These are phyloP conservation scores for Lasius fuliginosus DNA, from an alignment of 2,888 invertebrate genomes.

Conservation along the genomic window DNA sequence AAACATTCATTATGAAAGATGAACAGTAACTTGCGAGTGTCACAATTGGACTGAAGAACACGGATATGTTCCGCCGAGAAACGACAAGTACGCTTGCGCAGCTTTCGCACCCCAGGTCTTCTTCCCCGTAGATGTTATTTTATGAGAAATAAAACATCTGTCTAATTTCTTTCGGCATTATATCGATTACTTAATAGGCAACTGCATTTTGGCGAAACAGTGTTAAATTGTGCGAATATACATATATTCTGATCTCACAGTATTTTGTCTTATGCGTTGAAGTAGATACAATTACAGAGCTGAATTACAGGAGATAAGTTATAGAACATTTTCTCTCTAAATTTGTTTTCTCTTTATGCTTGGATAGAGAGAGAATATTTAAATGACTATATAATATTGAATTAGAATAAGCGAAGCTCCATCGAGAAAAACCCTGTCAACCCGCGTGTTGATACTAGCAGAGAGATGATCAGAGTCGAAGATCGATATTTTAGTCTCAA, in stretches of 20 bases:
- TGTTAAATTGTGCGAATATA: neutral
- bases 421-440: neutral
- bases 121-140: neutral
- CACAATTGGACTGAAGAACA: neutral
- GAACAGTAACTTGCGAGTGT: neutral
- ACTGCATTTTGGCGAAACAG: neutral
- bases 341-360: neutral
- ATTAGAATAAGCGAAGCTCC: neutral
- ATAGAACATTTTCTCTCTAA: neutral
- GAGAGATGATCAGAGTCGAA: neutral
- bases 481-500: slow-evolving; percentile 14
- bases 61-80: neutral
- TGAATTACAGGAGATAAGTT: neutral
- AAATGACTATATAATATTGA: neutral
- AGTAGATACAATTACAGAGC: neutral
- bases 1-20: neutral
- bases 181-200: slow-evolving; percentile 17
- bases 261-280: neutral
- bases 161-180: neutral
- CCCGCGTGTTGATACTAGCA: neutral
- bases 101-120: neutral
- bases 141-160: slow-evolving; percentile 15
- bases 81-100: neutral
- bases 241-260: neutral
- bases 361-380: neutral